Evolutionary conservation across 2,797 vertebrate species (phyloP).

Genomic region (Halcyon chelicuti): DNA sequence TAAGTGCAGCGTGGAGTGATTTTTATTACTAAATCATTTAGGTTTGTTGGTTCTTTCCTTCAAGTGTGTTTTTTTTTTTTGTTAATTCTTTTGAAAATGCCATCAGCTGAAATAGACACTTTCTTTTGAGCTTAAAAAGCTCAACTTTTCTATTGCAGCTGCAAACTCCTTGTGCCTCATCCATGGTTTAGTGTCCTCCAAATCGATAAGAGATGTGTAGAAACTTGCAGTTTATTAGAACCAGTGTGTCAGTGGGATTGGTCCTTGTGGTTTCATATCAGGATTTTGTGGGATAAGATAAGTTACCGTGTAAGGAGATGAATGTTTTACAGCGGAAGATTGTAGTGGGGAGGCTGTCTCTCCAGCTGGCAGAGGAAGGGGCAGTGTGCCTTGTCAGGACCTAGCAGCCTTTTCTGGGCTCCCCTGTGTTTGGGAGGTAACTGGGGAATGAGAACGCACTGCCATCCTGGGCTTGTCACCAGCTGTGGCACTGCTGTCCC

Average conservation of each 20-base stretch:
- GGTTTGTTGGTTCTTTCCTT: background rate
- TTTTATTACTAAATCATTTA: slow-evolving; percentile 25
- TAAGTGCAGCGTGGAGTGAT: background rate
- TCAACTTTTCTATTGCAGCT: background rate
- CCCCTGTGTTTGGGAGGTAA: background rate
- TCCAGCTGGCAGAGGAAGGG: background rate
- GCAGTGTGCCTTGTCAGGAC: background rate
- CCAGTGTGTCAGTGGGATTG: background rate
- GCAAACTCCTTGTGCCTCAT: background rate
- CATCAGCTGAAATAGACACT: background rate
- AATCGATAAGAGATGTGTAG: background rate
- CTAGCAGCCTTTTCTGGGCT: background rate
- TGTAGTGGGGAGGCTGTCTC: background rate
- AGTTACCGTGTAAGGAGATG: background rate
- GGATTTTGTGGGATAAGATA: background rate
- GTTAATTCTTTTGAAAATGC: background rate
- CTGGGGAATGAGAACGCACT: background rate
- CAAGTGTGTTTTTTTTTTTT: background rate
- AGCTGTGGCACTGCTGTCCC: background rate
- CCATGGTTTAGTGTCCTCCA: background rate
- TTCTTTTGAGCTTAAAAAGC: background rate
- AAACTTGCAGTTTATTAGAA: background rate
- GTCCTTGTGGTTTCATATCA: background rate
- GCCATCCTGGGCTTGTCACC: background rate
- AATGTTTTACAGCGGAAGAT: background rate